Conservation (phyloP, 2,888 invertebrate genomes). For the Chouioia cunea region DNA sequence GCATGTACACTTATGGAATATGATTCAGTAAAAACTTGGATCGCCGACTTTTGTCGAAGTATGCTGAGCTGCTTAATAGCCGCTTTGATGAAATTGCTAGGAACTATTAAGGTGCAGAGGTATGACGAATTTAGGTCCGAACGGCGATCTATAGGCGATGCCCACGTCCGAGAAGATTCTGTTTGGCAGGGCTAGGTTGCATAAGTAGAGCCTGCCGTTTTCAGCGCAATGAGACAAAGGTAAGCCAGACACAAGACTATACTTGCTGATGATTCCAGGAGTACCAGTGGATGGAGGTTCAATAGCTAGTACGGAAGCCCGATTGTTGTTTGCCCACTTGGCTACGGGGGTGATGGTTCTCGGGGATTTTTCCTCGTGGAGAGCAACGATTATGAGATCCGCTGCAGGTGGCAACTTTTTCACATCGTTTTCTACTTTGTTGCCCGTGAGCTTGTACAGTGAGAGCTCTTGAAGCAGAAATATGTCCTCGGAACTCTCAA, state of each 20-base stretch:
- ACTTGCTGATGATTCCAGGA: slow-evolving; percentile 74
- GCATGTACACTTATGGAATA: slow-evolving; percentile 14
- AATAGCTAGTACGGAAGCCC: slow-evolving; percentile 80
- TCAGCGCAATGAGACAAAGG: slow-evolving; percentile 76
- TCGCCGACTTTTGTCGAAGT: slow-evolving; percentile 9
- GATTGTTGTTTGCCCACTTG: slow-evolving; percentile 79
- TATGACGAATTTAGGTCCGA: slow-evolving; percentile 85
- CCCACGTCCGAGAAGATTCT: slow-evolving; percentile 82
- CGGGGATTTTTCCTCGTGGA: slow-evolving; percentile 70
- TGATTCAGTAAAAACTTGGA: slow-evolving; percentile 18
- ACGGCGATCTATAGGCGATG: slow-evolving; percentile 86
- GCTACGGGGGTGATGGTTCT: slow-evolving; percentile 71
- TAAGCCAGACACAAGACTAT: slow-evolving; percentile 79
- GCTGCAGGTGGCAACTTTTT: slow-evolving; percentile 69
- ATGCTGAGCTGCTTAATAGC: slow-evolving; percentile 8
- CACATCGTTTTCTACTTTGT: slow-evolving; percentile 72
- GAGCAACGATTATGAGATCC: slow-evolving; percentile 73
- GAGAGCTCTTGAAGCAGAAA: slow-evolving; percentile 75
- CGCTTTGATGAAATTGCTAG: slow-evolving; percentile 53
- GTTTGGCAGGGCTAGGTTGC: slow-evolving; percentile 86
- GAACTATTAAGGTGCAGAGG: slow-evolving; percentile 73
- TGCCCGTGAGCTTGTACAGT: slow-evolving; percentile 77
- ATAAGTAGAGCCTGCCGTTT: slow-evolving; percentile 84
- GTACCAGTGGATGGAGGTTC: slow-evolving; percentile 82
- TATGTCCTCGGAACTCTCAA: slow-evolving; percentile 69